These are phyloP conservation scores for Synergus itoensis DNA, from an alignment of 2,888 invertebrate genomes.

Conservation along the genomic window DNA sequence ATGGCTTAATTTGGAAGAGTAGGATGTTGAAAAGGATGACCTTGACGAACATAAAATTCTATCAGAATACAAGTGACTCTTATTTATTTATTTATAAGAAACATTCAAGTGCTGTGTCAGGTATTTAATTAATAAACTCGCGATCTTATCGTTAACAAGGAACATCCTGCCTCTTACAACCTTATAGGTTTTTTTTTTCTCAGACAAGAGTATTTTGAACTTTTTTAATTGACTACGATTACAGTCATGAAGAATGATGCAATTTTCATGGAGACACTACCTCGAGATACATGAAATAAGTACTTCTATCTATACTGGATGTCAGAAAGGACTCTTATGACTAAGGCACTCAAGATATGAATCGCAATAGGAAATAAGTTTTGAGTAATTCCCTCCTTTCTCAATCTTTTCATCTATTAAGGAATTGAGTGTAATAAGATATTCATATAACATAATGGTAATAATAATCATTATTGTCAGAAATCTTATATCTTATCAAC, in stretches of 20 bases:
- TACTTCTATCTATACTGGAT: conserved; percentile 31
- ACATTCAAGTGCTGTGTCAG: conserved; percentile 25
- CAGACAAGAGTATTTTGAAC: conserved; percentile 45
- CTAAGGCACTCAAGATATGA: conserved; percentile 10
- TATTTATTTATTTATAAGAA: conserved; percentile 33
- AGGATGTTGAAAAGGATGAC: neutral
- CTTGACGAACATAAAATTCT: neutral
- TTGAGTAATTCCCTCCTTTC: neutral
- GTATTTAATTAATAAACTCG: conserved; percentile 64
- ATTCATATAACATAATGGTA: too few relatives aligned
- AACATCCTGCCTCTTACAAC: conserved; percentile 38
- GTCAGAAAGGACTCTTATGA: neutral
- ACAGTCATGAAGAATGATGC: conserved; percentile 68
- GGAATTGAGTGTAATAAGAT: too few relatives aligned
- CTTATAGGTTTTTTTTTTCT: conserved; percentile 1
- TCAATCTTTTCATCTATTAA: neutral
- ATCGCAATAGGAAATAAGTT: conserved; percentile 22
- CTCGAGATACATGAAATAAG: conserved; percentile 20
- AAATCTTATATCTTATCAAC: too few relatives aligned
- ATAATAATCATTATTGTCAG: too few relatives aligned
- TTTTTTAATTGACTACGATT: conserved; percentile 56
- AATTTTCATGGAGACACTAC: conserved; percentile 62
- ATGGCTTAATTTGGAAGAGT: neutral
- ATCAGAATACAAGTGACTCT: conserved; percentile 3
- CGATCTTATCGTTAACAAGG: conserved; percentile 60